Evolutionary conservation across 1,140 invertebrate species (phyloP).

Genomic region (Neotoxoptera formosana): DNA sequence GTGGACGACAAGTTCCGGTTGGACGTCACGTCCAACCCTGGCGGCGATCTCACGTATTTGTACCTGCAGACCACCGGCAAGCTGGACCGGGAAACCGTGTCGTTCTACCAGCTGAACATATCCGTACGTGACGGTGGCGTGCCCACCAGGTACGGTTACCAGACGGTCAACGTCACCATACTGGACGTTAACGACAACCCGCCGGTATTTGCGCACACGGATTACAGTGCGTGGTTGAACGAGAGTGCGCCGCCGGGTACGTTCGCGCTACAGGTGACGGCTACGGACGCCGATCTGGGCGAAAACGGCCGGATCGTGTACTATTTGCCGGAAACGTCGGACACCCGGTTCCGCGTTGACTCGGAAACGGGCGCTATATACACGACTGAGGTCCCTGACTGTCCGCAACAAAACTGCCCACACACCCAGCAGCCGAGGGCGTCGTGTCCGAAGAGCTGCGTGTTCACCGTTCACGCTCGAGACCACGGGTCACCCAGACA

Average conservation of each 20-base stretch:
- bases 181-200: slow-evolving; percentile 95
- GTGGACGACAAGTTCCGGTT: slow-evolving; percentile 86
- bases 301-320: slow-evolving; percentile 93
- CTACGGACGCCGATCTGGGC: slow-evolving; percentile 89
- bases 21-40: slow-evolving; percentile 85
- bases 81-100: slow-evolving; percentile 84
- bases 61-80: slow-evolving; percentile 90
- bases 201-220: slow-evolving; percentile 90
- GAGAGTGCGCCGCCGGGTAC: slow-evolving; percentile 91
- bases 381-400: slow-evolving; percentile 80
- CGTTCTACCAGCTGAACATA: slow-evolving; percentile 86
- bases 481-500: slow-evolving; percentile 91
- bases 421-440: slow-evolving; percentile 60
- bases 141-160: slow-evolving; percentile 81
- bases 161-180: slow-evolving; percentile 89
- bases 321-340: slow-evolving; percentile 80
- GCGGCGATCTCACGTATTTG: slow-evolving; percentile 85
- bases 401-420: slow-evolving; percentile 73
- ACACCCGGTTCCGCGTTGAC: slow-evolving; percentile 87
- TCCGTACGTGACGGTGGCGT: slow-evolving; percentile 86
- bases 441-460: slow-evolving; percentile 85
- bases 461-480: slow-evolving; percentile 91
- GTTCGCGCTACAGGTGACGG: slow-evolving; percentile 85
- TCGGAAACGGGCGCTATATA: slow-evolving; percentile 86
- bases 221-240: slow-evolving; percentile 89